Evolutionary conservation across 2,888 invertebrate species (phyloP), one percentile per base, ranked within the genome.

Genomic region (Drosophila hamatofila): DNA sequence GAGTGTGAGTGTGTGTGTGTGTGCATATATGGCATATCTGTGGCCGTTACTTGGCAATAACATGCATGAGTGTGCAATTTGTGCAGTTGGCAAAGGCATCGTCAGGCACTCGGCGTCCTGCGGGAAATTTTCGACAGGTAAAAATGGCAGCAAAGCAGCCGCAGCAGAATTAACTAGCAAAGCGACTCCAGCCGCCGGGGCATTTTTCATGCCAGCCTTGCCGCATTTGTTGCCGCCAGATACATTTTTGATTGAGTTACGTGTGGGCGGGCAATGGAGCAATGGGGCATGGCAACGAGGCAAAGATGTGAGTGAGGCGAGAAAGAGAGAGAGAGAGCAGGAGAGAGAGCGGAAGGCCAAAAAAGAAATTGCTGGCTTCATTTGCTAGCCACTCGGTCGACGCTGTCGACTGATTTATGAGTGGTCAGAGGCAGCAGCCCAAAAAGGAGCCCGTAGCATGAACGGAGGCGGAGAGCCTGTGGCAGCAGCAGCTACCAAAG

Each of bases 61-160:
- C 89, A 87, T 87, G 87, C 87, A 89, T 89, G 87, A 87, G 85
- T 81, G 87, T 87, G 88, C 87, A 89, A 87, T 87, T 88, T 82
- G 67, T 88, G 79, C 84, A 84, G 80, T 88, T 88, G 85, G 85
- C 83, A 82, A 37, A 62, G 73, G 83, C 78, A 77, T 80, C 77
- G 74, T 25, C 59, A 21, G 52, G 41, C 55, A 52, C 57, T 54
- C 56, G 42, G 30, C 62, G 80, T 87, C 89, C 87, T 89, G 83
- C 88, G 89, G 87, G 87, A 87, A 89, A 88, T 89, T 89, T 87
- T 85, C 89, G 87, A 87, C 86, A 89, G 88, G 87, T 89, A 89
- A 87, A 87, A 87, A 85, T 87, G 78, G 87, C 76, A 69, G 72
- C 79, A 71, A 73, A 79, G 72, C 77, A 67, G 69, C 83, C 88